phyloP scores from a whole-genome alignment of 2,888 invertebrate species.

The Thera britannica region DNA sequence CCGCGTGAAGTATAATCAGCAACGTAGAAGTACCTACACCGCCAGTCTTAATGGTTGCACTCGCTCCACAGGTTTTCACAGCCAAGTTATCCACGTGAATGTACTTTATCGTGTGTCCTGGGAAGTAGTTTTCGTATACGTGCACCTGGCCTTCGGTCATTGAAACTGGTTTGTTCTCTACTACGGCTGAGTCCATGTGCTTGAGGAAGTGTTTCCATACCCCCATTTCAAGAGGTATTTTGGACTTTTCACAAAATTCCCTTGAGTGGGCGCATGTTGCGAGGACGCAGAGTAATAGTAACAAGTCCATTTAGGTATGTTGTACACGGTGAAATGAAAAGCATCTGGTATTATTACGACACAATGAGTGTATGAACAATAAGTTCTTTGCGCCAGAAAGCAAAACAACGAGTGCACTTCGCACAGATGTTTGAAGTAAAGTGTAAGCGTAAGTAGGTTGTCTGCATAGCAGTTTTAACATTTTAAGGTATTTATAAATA shows the following conservation, averaged over 20 bases:
- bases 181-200: slow-evolving; percentile 68
- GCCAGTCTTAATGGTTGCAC: slow-evolving; percentile 61
- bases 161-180: slow-evolving; percentile 66
- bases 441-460: neutral
- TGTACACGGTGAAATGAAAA: slow-evolving; percentile 33
- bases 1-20: slow-evolving; percentile 66
- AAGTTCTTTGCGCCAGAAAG: neutral
- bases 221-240: slow-evolving; percentile 66
- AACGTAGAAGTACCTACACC: slow-evolving; percentile 63
- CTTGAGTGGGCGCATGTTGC: slow-evolving; percentile 44
- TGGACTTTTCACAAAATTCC: slow-evolving; percentile 60
- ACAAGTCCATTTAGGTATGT: slow-evolving; percentile 47
- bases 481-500: slow-evolving; percentile 37
- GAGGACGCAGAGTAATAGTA: slow-evolving; percentile 35
- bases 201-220: slow-evolving; percentile 57
- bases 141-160: slow-evolving; percentile 69
- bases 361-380: slow-evolving; percentile 38
- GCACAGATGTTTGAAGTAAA: slow-evolving; percentile 9
- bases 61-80: slow-evolving; percentile 67
- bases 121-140: slow-evolving; percentile 73
- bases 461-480: neutral
- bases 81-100: slow-evolving; percentile 73
- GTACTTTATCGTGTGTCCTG: slow-evolving; percentile 65
- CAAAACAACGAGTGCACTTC: slow-evolving; percentile 6
- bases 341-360: slow-evolving; percentile 36